Conservation (phyloP, 1,140 invertebrate species). For the Aphaenogaster floridana region DNA sequence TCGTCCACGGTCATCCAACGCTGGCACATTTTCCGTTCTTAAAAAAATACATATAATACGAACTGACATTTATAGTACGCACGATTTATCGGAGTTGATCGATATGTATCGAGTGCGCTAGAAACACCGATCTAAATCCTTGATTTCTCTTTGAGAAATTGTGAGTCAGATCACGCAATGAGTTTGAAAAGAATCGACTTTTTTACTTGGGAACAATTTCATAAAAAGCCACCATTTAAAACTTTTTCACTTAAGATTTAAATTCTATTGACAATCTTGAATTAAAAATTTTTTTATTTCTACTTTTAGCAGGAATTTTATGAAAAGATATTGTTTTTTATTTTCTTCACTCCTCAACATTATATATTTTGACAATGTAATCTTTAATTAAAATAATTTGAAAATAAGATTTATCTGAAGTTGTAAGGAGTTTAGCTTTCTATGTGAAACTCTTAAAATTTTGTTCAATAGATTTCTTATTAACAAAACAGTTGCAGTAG, state of each 20-base stretch:
- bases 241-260: neutral
- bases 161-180: neutral
- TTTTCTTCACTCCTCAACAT: neutral
- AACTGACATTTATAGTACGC: neutral
- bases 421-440: neutral
- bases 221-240: neutral
- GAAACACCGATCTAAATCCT: neutral
- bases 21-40: slow-evolving; percentile 5
- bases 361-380: neutral
- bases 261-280: neutral
- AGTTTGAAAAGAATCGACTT: neutral
- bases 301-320: neutral
- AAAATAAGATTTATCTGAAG: neutral
- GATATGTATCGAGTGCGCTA: neutral
- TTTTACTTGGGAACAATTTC: neutral
- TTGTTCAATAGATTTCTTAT: neutral
- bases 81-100: slow-evolving; percentile 29
- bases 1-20: slow-evolving; percentile 31
- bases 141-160: neutral
- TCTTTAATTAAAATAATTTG: neutral
- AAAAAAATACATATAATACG: slow-evolving; percentile 4
- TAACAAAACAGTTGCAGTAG: neutral
- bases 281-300: neutral
- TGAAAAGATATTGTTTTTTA: neutral
- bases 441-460: neutral